Percentiles rank a stretch among this genome's conserved stretches.
phyloP scores from a whole-genome alignment of 2,888 invertebrate species.

The Stegophylla sp. region DNA sequence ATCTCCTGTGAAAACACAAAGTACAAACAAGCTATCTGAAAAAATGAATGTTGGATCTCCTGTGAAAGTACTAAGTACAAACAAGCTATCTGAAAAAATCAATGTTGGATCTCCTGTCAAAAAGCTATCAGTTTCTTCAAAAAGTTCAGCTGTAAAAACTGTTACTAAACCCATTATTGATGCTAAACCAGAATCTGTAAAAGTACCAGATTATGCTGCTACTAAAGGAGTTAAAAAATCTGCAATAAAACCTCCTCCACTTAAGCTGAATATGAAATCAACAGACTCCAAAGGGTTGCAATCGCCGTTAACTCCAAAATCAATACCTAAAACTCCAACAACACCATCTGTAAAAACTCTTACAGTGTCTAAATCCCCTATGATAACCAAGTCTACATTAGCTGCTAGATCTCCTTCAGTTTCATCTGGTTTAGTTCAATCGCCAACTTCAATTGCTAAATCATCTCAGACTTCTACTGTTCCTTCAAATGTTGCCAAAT shows the following conservation, averaged over 20 bases:
- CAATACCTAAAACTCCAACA: constrained; percentile 33
- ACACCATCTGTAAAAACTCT: constrained; percentile 8
- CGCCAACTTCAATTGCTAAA: constrained; percentile 15
- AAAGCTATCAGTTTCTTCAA: constrained; percentile 13
- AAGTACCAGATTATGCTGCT: not conserved
- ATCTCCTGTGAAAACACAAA: not conserved
- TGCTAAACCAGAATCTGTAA: constrained; percentile 17
- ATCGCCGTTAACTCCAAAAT: constrained; percentile 28
- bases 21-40: not conserved
- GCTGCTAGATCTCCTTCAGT: constrained; percentile 1
- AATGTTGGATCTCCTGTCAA: constrained; percentile 7
- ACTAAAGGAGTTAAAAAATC: constrained; percentile 9
- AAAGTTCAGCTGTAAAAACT: constrained; percentile 14
- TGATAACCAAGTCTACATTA: not conserved
- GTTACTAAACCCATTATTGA: constrained; percentile 12
- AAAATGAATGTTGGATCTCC: no score
- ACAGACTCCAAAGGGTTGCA: constrained; percentile 19
- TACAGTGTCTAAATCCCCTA: not conserved
- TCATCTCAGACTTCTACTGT: not conserved
- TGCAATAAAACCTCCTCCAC: constrained; percentile 43
- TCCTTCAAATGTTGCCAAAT: not conserved
- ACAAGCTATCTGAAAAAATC: not conserved
- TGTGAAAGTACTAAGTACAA: not conserved
- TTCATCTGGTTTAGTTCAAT: not conserved
- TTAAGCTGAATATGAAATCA: constrained; percentile 25